Evolutionary conservation across 2,113 vertebrate genomes (phyloP), one percentile per base, ranked within the genome.

Genomic region (Coreoperca whiteheadi): DNA sequence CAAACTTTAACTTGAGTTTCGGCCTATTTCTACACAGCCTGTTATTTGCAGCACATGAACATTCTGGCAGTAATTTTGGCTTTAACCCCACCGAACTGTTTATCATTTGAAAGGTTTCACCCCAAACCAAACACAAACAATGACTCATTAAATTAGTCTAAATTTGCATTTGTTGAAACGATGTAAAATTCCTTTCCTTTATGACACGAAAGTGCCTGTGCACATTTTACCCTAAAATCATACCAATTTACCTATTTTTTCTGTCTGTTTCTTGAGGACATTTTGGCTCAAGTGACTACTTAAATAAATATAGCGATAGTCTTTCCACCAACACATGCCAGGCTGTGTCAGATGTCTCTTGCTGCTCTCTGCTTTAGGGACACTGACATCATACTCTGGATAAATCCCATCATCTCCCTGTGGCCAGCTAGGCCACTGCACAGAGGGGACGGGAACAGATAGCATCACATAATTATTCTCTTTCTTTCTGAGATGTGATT

Each of bases 371-470:
- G 32, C 77, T 81, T 84, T 46, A 25, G 65, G 74, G 77, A 72
- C 50, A 60, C 77, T 86, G 82, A 84, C 80, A 60, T 90, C 87
- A 89, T 77, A 23, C 79, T 65, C 86, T 87, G 81, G 63, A 85
- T 8, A 32, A 43, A 88, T 87, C 77, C 64, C 74, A 71, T 79
- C 75, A 51, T 67, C 56, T 59, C 63, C 56, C 79, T 7, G 34
- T 48, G 60, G 20, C 57, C 16, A 23, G 64, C 68, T 81, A 83
- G 77, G 32, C 56, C 32, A 53, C n/a, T 4, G 4, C 61, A 70
- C 39, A 85, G 51, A 77, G 50, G 56, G 20, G 50, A 70, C 18
- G 32, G 74, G 71, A 16, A 79, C 67, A 53, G 59, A 84, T 67
- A 83, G 41, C 61, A 73, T 83, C 77, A 50, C 23, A 2, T 8